phyloP scores from a whole-genome alignment of 92 coral and sea anemone species.

The Galaxea fascicularis region DNA sequence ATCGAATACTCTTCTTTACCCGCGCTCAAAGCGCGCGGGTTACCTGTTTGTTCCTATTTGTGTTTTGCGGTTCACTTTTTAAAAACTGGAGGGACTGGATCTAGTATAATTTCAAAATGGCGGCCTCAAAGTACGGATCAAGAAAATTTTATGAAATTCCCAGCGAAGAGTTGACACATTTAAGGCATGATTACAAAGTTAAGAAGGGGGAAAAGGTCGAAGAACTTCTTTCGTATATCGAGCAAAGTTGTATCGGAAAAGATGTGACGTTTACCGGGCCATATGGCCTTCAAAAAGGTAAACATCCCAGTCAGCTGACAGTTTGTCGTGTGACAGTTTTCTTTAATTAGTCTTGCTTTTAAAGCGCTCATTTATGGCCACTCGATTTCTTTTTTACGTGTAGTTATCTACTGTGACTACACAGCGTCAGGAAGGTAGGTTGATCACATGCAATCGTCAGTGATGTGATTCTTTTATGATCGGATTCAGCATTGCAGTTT shows the following conservation, averaged over 20 bases:
- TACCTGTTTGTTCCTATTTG: too few species aligned
- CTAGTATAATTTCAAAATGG: conserved; percentile 75
- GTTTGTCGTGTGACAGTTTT: neutral
- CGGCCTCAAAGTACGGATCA: conserved; percentile 78
- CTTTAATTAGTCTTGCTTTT: neutral
- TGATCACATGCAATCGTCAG: neutral
- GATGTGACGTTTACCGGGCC: conserved; percentile 90
- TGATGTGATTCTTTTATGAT: neutral
- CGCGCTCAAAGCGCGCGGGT: too few species aligned
- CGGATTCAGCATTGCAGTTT: neutral
- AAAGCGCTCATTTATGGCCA: neutral
- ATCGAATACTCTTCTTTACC: too few species aligned
- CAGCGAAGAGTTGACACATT: conserved; percentile 51
- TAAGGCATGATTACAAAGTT: conserved; percentile 17
- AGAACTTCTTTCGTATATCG: conserved; percentile 76
- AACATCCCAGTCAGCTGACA: neutral
- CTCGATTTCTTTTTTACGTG: conserved; percentile 1
- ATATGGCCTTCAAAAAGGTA: conserved; percentile 88
- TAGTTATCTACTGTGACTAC: conserved; percentile 94
- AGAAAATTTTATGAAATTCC: conserved; percentile 95
- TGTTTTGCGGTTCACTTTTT: too few species aligned
- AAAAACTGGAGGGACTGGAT: conserved; percentile 15
- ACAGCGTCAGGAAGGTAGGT: conserved; percentile 98
- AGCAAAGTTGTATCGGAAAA: conserved; percentile 85
- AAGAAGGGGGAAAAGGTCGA: conserved; percentile 35